Base-by-base conservation (phyloP, 1,140 invertebrate genomes). In the Drosophila bocki region DNA sequence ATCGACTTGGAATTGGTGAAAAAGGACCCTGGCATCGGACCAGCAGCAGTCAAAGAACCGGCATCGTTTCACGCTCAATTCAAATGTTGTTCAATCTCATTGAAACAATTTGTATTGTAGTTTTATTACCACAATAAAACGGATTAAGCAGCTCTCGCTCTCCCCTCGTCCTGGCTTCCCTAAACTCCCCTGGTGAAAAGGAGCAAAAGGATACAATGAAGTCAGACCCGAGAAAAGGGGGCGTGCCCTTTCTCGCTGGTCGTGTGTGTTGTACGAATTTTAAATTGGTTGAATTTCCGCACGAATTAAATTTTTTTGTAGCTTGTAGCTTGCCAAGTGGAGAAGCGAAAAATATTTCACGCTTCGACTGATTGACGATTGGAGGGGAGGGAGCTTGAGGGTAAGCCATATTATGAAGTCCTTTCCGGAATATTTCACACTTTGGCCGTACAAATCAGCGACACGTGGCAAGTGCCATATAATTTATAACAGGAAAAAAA, bases 51-150 rank as follows among this genome's bases (percentile, higher is more conserved):
- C 50, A 70, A 50, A 7, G 35, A 79, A 76, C 47, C 63, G 58
- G 74, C 68, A 74, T 80, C 78, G 72, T 85, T 84, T 78, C 78
- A 85, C 78, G 82, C 82, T 86, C 82, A 82, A 88, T 84, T 90
- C 85, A 90, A 88, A 84, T 90, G 80, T 88, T 88, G 78, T 83
- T 88, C 84, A 88, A 88, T 88, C 80, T 80, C 84, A 81, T 88
- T 88, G 80, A 81, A 88, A 90, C 81, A 90, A 90, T 90, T 90
- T 90, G 85, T 90, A 90, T 90, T 90, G 85, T 90, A 90, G 85
- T 90, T 90, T 90, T 90, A 90, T 90, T 90, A 80, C 85, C 85
- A 90, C 85, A 90, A 90, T 90, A 90, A 90, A 90, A 90, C 85
- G 85, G 85, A 90, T 90, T 85, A 90, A 90, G 81, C 78, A 79